Conservation (phyloP, 1,140 invertebrate species). For the Lysiphlebus fabarum region DNA sequence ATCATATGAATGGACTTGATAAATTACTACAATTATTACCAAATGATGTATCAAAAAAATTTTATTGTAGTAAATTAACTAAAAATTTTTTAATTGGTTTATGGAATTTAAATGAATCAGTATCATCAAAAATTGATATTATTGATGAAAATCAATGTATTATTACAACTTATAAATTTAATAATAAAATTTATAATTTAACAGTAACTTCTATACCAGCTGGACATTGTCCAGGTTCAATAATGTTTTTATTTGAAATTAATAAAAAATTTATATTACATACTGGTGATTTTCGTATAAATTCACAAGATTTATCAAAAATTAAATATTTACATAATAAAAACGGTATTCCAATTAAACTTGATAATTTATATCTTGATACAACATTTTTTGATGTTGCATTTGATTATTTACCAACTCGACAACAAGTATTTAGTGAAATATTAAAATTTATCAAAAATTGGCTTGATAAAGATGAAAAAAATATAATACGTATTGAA, state of each 20-base stretch:
- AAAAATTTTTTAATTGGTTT: slow-evolving; percentile 39
- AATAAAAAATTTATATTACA: slow-evolving; percentile 57
- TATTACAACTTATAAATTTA: slow-evolving; percentile 28
- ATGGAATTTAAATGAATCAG: not conserved
- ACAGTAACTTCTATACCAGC: slow-evolving; percentile 63
- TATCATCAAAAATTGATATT: slow-evolving; percentile 14
- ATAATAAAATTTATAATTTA: slow-evolving; percentile 30
- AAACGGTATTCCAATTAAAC: slow-evolving; percentile 46
- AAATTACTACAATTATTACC: slow-evolving; percentile 35
- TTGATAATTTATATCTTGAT: slow-evolving; percentile 67
- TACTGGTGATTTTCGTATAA: slow-evolving; percentile 70
- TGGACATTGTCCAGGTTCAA: slow-evolving; percentile 70
- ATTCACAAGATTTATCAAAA: slow-evolving; percentile 55
- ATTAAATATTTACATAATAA: slow-evolving; percentile 56
- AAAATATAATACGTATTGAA: slow-evolving; percentile 56
- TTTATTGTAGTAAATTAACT: slow-evolving; percentile 46
- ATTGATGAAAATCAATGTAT: slow-evolving; percentile 32
- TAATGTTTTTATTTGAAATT: slow-evolving; percentile 70
- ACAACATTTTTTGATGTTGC: slow-evolving; percentile 63
- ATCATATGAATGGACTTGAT: slow-evolving; percentile 65
- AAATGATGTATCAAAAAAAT: slow-evolving; percentile 26
- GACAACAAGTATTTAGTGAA: slow-evolving; percentile 56
- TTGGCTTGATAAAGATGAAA: slow-evolving; percentile 55
- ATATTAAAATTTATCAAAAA: slow-evolving; percentile 53
- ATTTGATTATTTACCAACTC: slow-evolving; percentile 59